Conservation (phyloP, 2,797 vertebrate genomes). For the Enteromius mattozi region DNA sequence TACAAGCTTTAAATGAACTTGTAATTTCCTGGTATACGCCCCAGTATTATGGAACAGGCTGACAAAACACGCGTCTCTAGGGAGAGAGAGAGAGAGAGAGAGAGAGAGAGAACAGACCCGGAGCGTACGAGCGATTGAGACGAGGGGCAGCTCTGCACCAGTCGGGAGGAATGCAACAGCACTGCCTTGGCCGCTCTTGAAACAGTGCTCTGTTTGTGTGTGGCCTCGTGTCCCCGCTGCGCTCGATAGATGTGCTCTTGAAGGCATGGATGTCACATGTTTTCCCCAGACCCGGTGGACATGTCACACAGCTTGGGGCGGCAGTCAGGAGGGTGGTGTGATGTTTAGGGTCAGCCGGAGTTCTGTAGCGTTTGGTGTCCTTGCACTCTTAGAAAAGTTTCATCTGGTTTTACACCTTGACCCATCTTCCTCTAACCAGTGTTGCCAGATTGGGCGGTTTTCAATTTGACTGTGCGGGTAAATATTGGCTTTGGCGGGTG, state of each 20-base stretch:
- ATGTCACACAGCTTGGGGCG: conserved; percentile 53
- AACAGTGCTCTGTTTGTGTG: conserved; percentile 62
- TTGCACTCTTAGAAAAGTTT: neutral
- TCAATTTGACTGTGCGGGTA: no score
- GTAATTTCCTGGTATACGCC: conserved; percentile 41
- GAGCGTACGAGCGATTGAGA: conserved; percentile 16
- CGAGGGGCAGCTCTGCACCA: conserved; percentile 47
- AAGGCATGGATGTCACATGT: conserved; percentile 61
- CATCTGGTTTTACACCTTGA: neutral
- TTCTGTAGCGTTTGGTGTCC: conserved; percentile 31
- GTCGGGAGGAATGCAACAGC: conserved; percentile 58
- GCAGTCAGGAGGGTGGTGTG: conserved; percentile 53
- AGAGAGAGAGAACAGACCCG: conserved; percentile 24
- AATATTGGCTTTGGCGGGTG: no score
- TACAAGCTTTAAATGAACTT: conserved; percentile 50
- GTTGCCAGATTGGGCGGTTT: no score
- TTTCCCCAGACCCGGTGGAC: conserved; percentile 44
- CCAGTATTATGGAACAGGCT: conserved; percentile 10
- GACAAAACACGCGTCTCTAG: conserved; percentile 25
- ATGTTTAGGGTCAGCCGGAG: conserved; percentile 35
- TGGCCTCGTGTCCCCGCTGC: conserved; percentile 35
- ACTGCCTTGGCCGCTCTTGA: conserved; percentile 56
- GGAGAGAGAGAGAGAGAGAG: conserved; percentile 30
- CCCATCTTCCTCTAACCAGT: neutral
- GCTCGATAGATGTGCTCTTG: conserved; percentile 53